Conservation (phyloP, 2,888 invertebrate species). For the Rhabditophanes sp. region DNA sequence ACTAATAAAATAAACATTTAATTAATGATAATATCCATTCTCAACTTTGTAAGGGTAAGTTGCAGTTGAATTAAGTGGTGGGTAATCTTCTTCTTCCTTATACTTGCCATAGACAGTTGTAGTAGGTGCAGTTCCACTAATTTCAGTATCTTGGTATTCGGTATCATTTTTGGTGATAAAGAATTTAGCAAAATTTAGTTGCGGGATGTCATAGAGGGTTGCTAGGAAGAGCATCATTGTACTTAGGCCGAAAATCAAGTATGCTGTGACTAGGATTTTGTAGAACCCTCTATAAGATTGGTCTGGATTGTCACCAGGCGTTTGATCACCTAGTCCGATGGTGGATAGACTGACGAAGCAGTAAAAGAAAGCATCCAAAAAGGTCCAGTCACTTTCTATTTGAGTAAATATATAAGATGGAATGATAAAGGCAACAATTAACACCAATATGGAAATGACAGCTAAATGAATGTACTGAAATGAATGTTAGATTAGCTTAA, state of each 20-base stretch:
- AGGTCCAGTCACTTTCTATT: slow-evolving; percentile 57
- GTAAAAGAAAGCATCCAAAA: slow-evolving; percentile 71
- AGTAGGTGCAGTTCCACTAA: no score
- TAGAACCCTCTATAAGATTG: slow-evolving; percentile 65
- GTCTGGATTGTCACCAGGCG: slow-evolving; percentile 64
- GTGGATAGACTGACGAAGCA: slow-evolving; percentile 78
- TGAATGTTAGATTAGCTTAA: slow-evolving; percentile 50
- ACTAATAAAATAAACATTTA: no score
- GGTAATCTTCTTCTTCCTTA: no score
- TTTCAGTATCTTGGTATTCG: no score
- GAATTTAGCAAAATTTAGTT: slow-evolving; percentile 59
- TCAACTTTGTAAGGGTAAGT: no score
- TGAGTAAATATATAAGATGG: slow-evolving; percentile 62
- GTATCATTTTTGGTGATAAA: slow-evolving; percentile 12
- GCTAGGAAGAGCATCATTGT: slow-evolving; percentile 69
- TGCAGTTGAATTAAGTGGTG: no score
- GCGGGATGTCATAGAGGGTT: slow-evolving; percentile 73
- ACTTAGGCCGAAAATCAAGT: slow-evolving; percentile 63
- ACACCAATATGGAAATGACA: slow-evolving; percentile 51
- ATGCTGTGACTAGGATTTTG: slow-evolving; percentile 68
- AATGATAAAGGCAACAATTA: slow-evolving; percentile 57
- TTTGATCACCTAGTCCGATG: slow-evolving; percentile 73
- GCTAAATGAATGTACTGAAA: slow-evolving; percentile 57
- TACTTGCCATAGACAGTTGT: no score
- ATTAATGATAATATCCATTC: no score